Conservation (phyloP, 2,888 invertebrate genomes). For the Fragum fragum region DNA sequence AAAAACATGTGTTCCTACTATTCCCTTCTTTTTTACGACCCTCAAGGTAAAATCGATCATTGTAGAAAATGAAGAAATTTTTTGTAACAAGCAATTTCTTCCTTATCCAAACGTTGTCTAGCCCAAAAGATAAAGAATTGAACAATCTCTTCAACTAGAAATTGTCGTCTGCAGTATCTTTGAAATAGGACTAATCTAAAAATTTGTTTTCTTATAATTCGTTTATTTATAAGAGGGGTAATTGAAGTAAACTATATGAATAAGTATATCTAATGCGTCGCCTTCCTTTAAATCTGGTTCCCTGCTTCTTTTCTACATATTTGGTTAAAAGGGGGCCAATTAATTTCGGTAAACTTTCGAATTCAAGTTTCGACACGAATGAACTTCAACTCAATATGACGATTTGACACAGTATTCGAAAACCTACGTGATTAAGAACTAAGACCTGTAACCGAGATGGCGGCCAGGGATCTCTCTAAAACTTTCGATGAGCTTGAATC, state of each 20-base stretch:
- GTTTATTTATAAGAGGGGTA: too few relatives aligned
- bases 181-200: too few relatives aligned
- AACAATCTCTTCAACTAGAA: too few relatives aligned
- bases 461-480: slow-evolving; percentile 80
- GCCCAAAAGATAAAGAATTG: too few relatives aligned
- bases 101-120: too few relatives aligned
- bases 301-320: background rate
- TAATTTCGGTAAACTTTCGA: slow-evolving; percentile 1
- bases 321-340: background rate
- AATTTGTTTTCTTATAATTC: too few relatives aligned
- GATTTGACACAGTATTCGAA: background rate
- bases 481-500: slow-evolving; percentile 82
- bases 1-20: too few relatives aligned
- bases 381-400: background rate
- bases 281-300: background rate
- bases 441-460: slow-evolving; percentile 66
- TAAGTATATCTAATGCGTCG: background rate
- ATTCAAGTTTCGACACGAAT: slow-evolving; percentile 28
- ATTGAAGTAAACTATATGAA: background rate
- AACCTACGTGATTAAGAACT: background rate
- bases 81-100: background rate
- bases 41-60: too few relatives aligned
- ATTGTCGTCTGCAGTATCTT: too few relatives aligned
- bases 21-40: too few relatives aligned
- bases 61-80: background rate